Evolutionary conservation across 2,797 vertebrate genomes (phyloP).

Genomic region (Halcyon badia): DNA sequence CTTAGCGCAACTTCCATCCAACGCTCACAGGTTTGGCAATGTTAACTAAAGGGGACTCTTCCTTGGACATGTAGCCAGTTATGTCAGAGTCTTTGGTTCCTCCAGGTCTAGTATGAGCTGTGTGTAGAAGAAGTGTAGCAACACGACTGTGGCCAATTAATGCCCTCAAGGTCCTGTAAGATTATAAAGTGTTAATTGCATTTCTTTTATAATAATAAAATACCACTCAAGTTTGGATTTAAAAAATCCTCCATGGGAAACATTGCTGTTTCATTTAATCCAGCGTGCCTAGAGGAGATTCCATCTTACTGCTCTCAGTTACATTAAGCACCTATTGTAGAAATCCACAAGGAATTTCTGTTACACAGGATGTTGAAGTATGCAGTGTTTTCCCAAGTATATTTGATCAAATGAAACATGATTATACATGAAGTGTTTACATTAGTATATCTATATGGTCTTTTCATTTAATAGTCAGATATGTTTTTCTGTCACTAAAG

Average conservation of each 20-base stretch:
- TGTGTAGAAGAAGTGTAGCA: not conserved
- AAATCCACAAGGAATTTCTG: not conserved
- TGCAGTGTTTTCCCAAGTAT: not conserved
- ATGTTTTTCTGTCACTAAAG: not conserved
- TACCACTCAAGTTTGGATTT: not conserved
- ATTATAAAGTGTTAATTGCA: slow-evolving; percentile 13
- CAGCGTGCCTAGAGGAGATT: not conserved
- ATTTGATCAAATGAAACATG: not conserved
- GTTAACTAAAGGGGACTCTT: not conserved
- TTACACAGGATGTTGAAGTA: not conserved
- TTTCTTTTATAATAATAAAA: not conserved
- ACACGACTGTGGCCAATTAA: not conserved
- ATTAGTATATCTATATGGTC: not conserved
- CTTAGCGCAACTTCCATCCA: not conserved
- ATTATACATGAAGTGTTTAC: slow-evolving; percentile 4
- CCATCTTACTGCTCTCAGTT: not conserved
- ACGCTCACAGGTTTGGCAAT: not conserved
- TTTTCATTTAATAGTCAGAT: not conserved
- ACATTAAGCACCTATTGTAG: not conserved
- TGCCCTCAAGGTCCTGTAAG: not conserved
- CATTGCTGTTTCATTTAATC: slow-evolving; percentile 20
- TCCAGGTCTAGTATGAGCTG: not conserved
- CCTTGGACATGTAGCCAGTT: not conserved
- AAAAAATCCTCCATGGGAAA: not conserved
- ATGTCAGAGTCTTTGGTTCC: not conserved